These are phyloP conservation scores for Margarornis squamiger DNA, from an alignment of 2,797 vertebrate genomes.

Conservation along the genomic window DNA sequence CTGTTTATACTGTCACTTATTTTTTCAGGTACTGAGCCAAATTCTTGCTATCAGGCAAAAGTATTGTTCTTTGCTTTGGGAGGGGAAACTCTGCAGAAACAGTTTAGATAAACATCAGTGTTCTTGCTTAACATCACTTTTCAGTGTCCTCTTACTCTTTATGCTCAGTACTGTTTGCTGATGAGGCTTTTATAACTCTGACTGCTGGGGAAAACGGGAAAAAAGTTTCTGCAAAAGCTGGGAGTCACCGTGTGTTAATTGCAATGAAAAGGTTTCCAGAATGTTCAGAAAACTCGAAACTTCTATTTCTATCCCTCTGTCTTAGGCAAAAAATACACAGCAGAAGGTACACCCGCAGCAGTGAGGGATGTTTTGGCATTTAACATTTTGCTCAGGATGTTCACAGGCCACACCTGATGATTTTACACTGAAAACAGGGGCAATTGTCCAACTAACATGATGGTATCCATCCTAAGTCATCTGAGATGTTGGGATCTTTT, in stretches of 20 bases:
- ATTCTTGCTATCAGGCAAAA: not conserved
- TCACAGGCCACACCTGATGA: not conserved
- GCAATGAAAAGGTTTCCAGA: not conserved
- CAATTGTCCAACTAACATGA: not conserved
- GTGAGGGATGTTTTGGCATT: not conserved
- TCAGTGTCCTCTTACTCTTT: not conserved
- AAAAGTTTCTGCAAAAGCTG: not conserved
- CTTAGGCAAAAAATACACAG: not conserved
- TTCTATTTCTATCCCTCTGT: not conserved
- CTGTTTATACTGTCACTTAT: not conserved
- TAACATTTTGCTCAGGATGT: slow-evolving; percentile 6
- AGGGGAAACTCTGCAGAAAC: slow-evolving; percentile 12
- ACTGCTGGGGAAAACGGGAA: not conserved
- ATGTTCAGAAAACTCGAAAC: not conserved
- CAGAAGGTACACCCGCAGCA: not conserved
- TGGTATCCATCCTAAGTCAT: not conserved
- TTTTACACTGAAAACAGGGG: not conserved
- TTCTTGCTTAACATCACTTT: not conserved
- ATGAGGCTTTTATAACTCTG: not conserved
- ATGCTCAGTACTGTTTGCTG: not conserved
- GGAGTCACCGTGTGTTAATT: not conserved
- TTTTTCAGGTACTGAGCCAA: slow-evolving; percentile 4
- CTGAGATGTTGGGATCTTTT: not conserved
- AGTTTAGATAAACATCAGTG: slow-evolving; percentile 8
- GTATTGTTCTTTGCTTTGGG: slow-evolving; percentile 1